Conservation (phyloP, 1,140 invertebrate genomes). For the Drosophila sp. region DNA sequence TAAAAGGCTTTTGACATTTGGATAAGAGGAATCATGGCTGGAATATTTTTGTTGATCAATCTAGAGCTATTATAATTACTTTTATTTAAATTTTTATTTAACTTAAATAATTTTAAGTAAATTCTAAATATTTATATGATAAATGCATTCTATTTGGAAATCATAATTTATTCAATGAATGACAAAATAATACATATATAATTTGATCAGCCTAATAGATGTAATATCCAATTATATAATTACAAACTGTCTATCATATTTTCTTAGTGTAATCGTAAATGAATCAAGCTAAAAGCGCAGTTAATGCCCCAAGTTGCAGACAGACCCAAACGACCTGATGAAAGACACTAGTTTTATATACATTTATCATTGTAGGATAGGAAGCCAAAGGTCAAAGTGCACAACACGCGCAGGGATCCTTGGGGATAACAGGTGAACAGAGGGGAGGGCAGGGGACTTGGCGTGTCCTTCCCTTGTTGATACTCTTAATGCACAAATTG, state of each 20-base stretch:
- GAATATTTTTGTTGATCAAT: too few species aligned
- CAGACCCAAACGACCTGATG: background rate
- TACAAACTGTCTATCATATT: background rate
- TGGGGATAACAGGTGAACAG: background rate
- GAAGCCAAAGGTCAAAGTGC: constrained; percentile 64
- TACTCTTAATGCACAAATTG: constrained; percentile 76
- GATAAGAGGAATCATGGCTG: background rate
- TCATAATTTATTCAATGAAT: too few species aligned
- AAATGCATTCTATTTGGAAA: too few species aligned
- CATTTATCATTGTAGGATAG: constrained; percentile 3
- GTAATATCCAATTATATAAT: too few species aligned
- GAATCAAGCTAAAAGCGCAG: constrained; percentile 57
- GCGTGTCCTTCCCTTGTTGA: constrained; percentile 46
- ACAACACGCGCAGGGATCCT: constrained; percentile 58
- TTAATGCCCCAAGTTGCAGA: constrained; percentile 53
- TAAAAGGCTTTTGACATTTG: background rate
- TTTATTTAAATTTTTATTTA: too few species aligned
- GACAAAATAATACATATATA: too few species aligned
- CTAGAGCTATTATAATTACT: too few species aligned
- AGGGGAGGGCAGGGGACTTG: background rate
- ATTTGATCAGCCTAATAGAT: too few species aligned
- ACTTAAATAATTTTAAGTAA: too few species aligned
- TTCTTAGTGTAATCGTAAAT: constrained; percentile 16
- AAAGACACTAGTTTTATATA: constrained; percentile 1
- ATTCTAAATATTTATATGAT: too few species aligned